phyloP scores from a whole-genome alignment of 2,797 vertebrate species.

The Typhlichthys subterraneus region DNA sequence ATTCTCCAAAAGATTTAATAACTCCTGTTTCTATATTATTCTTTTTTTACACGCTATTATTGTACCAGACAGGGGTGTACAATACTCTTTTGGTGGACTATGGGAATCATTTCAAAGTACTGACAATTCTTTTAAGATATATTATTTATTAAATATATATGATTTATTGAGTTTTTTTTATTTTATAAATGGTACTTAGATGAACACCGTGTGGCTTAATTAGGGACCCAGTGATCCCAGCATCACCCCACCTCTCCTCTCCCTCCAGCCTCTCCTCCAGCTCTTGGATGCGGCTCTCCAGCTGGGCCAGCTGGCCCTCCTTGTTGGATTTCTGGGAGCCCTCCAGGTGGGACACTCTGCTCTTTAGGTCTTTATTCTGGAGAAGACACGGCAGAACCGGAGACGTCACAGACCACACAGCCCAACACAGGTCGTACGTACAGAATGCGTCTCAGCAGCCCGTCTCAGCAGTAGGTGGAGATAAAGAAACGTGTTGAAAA shows the following conservation, averaged over 20 bases:
- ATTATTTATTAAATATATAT: no score
- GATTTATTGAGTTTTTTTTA: not conserved
- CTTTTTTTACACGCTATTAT: no score
- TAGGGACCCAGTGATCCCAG: not conserved
- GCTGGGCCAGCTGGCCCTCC: constrained; percentile 88
- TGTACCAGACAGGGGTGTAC: no score
- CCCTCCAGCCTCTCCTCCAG: constrained; percentile 90
- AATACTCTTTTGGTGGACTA: no score
- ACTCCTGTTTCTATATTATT: no score
- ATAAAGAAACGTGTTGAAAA: constrained; percentile 1
- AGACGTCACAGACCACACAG: not conserved
- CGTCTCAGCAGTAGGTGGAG: not conserved
- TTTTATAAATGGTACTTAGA: no score
- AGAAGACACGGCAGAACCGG: constrained; percentile 18
- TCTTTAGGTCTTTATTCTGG: constrained; percentile 94
- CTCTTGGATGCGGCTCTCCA: constrained; percentile 90
- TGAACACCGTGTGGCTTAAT: not conserved
- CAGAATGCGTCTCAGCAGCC: not conserved
- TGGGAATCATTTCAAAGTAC: no score
- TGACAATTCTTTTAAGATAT: no score
- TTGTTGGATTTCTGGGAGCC: constrained; percentile 90
- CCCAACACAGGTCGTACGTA: not conserved
- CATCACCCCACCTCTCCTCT: constrained; percentile 87
- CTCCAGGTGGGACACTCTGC: constrained; percentile 89
- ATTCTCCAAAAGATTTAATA: no score